Evolutionary conservation across 2,888 invertebrate species (phyloP).

Genomic region (Amblyjoppa fuscipennis): DNA sequence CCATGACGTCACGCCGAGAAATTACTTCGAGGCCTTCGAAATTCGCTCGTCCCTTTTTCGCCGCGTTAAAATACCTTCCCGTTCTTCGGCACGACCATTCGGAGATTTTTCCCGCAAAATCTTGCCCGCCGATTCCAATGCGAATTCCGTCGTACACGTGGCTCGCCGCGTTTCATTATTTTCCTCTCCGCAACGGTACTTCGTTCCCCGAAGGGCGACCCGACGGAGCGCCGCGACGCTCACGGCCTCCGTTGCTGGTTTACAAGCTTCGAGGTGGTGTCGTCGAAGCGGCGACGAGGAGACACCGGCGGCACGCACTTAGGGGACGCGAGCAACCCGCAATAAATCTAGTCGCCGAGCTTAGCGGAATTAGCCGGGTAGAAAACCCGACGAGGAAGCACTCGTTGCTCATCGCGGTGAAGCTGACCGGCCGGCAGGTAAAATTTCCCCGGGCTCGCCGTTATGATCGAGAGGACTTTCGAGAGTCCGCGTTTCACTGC

Average conservation of each 20-base stretch:
- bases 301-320: slow-evolving; percentile 22
- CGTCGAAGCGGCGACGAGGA: slow-evolving; percentile 7
- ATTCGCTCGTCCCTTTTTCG: neutral
- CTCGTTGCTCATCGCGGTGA: neutral
- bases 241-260: slow-evolving; percentile 27
- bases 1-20: slow-evolving; percentile 12
- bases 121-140: neutral
- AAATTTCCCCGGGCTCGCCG: neutral
- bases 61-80: neutral
- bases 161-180: neutral
- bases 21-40: neutral
- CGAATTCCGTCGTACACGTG: neutral
- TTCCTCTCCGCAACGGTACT: slow-evolving; percentile 21
- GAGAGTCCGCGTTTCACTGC: neutral
- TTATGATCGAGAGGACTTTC: neutral
- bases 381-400: slow-evolving; percentile 28
- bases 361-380: slow-evolving; percentile 59
- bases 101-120: neutral
- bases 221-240: neutral
- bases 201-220: neutral
- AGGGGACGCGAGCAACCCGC: slow-evolving; percentile 35
- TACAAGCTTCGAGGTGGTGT: neutral
- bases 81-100: neutral
- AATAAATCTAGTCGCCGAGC: slow-evolving; percentile 62
- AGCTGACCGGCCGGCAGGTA: neutral